These are phyloP conservation scores for Enchytraeus crypticus DNA, from an alignment of 2,888 invertebrate genomes.

Conservation along the genomic window DNA sequence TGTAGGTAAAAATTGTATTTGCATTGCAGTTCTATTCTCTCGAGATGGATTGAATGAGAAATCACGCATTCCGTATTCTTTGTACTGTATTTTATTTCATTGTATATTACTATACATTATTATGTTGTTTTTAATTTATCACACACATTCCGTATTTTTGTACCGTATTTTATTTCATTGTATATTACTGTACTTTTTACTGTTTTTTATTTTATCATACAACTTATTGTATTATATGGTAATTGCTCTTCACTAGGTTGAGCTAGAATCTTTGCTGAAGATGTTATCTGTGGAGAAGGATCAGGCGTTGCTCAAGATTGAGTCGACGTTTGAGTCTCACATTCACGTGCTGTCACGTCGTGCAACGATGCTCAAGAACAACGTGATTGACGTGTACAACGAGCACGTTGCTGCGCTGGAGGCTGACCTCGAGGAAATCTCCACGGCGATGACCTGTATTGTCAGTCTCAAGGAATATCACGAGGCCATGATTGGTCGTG, in stretches of 20 bases:
- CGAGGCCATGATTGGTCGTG: conserved; percentile 23
- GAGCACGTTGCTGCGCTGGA: conserved; percentile 25
- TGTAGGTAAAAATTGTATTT: too few relatives aligned
- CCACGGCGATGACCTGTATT: conserved; percentile 28
- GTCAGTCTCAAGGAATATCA: conserved; percentile 29
- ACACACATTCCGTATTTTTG: too few relatives aligned
- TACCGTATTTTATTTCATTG: too few relatives aligned
- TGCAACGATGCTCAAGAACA: conserved; percentile 29
- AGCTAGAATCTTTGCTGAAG: conserved; percentile 24
- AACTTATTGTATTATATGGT: neutral
- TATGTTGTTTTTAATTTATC: too few relatives aligned
- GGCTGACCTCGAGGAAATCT: conserved; percentile 26
- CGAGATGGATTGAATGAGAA: too few relatives aligned
- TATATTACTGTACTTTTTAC: too few relatives aligned
- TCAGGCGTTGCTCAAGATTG: conserved; percentile 26
- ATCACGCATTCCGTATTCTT: too few relatives aligned
- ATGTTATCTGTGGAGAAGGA: conserved; percentile 27
- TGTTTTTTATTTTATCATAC: neutral
- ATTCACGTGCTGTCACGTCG: conserved; percentile 25
- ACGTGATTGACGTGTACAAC: conserved; percentile 29
- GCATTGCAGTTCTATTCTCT: too few relatives aligned
- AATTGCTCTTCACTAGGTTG: conserved; percentile 5
- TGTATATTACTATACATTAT: too few relatives aligned
- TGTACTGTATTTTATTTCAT: too few relatives aligned
- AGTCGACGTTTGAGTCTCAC: conserved; percentile 27